Conservation (phyloP, 2,888 invertebrate species). For the Hirtodrosophila trivittata region DNA sequence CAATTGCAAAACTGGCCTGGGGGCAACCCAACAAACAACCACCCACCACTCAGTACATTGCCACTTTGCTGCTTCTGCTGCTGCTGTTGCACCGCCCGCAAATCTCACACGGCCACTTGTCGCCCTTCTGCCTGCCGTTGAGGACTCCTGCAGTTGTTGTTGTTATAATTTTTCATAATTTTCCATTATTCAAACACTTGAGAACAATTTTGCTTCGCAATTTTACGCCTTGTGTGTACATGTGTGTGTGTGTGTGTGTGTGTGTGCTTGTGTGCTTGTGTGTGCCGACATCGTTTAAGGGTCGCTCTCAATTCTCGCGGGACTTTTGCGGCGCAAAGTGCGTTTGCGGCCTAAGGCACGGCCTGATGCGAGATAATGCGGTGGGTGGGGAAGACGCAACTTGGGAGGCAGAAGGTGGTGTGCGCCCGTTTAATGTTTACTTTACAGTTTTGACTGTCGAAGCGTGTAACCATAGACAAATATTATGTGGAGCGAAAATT, state of each 20-base stretch:
- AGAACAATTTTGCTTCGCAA: conserved; percentile 52
- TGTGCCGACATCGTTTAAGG: conserved; percentile 53
- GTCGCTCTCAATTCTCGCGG: conserved; percentile 58
- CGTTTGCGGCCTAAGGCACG: conserved; percentile 60
- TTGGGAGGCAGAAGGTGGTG: conserved; percentile 2
- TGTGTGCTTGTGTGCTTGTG: conserved; percentile 16
- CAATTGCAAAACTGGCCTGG: conserved; percentile 40
- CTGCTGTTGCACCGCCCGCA: conserved; percentile 47
- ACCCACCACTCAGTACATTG: conserved; percentile 12
- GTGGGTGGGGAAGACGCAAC: conserved; percentile 4
- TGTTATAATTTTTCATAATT: conserved; percentile 78
- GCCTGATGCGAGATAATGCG: conserved; percentile 12
- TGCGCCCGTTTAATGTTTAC: conserved; percentile 63
- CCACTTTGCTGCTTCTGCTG: conserved; percentile 46
- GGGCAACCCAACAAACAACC: conserved; percentile 28
- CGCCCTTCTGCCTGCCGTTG: not conserved
- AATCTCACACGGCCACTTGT: conserved; percentile 44
- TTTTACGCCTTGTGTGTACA: conserved; percentile 39
- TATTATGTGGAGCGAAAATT: conserved; percentile 66
- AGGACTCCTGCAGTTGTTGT: conserved; percentile 40
- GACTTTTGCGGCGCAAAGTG: conserved; percentile 68
- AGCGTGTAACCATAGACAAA: conserved; percentile 78
- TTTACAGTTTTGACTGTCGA: conserved; percentile 77
- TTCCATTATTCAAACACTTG: conserved; percentile 79
- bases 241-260: conserved; percentile 11